These are phyloP conservation scores for Sphenodon punctatus DNA, from an alignment of 2,797 vertebrate genomes.

Conservation along the genomic window DNA sequence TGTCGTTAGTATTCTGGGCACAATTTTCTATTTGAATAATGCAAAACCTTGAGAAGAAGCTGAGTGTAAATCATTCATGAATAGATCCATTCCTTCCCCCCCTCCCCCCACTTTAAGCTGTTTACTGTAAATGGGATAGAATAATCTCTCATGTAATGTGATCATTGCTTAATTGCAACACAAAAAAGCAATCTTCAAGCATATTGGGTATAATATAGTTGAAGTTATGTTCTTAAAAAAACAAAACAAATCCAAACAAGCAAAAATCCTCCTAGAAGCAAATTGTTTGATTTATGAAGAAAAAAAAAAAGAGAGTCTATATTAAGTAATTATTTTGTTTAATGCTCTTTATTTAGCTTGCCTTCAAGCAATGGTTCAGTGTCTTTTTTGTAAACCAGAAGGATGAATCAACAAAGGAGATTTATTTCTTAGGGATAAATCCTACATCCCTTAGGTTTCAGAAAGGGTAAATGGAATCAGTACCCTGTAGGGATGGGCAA, in stretches of 20 bases:
- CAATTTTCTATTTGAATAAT: conserved; percentile 45
- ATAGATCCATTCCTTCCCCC: conserved; percentile 47
- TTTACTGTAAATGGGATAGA: conserved; percentile 57
- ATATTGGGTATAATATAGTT: conserved; percentile 31
- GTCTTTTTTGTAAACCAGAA: background rate
- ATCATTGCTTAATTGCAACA: conserved; percentile 57
- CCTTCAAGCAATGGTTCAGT: background rate
- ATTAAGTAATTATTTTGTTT: conserved; percentile 6
- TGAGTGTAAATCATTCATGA: conserved; percentile 66
- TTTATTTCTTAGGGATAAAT: too few species aligned
- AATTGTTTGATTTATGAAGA: conserved; percentile 42
- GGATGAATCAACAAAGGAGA: too few species aligned
- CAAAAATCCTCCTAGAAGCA: conserved; percentile 46
- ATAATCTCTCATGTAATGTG: conserved; percentile 68
- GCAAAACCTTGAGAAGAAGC: conserved; percentile 46
- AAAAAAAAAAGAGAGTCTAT: conserved; percentile 17
- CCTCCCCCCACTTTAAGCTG: conserved; percentile 51
- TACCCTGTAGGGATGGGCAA: too few species aligned
- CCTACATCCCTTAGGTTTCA: too few species aligned
- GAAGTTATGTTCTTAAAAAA: conserved; percentile 43
- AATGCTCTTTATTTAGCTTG: conserved; percentile 1
- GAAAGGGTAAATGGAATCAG: too few species aligned
- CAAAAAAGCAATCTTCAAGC: conserved; percentile 24
- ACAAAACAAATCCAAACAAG: too few species aligned
- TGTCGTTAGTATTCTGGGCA: conserved; percentile 53